Conservation (phyloP, 2,113 vertebrate species). For the Telmatochromis sp. region DNA sequence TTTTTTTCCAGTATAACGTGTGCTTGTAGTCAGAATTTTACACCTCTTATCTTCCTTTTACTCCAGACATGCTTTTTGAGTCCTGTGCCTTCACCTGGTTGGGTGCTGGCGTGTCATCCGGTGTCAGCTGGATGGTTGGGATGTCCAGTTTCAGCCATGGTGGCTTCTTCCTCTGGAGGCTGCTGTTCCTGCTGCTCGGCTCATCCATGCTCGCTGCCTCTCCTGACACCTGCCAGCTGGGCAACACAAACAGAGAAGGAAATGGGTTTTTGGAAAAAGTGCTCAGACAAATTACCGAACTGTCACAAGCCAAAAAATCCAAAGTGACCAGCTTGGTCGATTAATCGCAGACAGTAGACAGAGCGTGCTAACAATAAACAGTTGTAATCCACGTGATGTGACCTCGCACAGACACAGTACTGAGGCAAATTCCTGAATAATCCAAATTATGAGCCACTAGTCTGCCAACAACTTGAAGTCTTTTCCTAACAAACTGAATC, state of each 20-base stretch:
- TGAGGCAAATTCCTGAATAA: not conserved
- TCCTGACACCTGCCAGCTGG: constrained; percentile 63
- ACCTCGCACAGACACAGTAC: not conserved
- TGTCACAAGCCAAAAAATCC: not conserved
- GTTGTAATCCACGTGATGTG: not conserved
- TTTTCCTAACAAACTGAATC: not conserved
- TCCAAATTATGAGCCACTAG: not conserved
- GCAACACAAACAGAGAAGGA: not conserved
- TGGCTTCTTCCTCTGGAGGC: constrained; percentile 89
- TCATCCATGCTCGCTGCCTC: constrained; percentile 75
- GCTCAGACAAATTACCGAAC: not conserved
- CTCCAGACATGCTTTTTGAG: not conserved
- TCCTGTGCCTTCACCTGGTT: constrained; percentile 67
- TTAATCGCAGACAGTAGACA: not conserved
- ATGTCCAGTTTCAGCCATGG: constrained; percentile 91
- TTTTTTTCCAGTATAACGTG: not conserved
- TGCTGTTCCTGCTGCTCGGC: constrained; percentile 73
- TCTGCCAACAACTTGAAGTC: not conserved
- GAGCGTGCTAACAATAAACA: not conserved
- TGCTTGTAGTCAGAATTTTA: not conserved
- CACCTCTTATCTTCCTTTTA: not conserved
- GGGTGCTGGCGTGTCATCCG: constrained; percentile 68
- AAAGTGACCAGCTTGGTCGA: not conserved
- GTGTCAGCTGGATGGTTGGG: constrained; percentile 58
- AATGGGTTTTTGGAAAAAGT: not conserved